Evolutionary conservation across 2,797 vertebrate species (phyloP).

Genomic region (Myotis findleyi): DNA sequence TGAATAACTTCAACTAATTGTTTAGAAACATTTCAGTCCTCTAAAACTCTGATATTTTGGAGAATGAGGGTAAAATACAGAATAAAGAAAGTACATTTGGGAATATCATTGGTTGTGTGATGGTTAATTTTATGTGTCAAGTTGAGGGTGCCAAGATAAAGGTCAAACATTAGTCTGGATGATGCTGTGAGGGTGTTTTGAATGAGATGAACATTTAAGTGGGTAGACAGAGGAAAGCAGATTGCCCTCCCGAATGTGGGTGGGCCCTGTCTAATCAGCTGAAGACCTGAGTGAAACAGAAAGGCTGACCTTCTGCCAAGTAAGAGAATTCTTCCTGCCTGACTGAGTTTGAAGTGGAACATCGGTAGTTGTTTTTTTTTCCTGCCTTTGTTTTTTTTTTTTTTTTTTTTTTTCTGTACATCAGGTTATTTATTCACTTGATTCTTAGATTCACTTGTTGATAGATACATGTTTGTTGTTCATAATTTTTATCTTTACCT

Average conservation of each 20-base stretch:
- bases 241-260: neutral
- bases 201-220: neutral
- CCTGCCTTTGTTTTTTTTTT: no score
- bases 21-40: constrained; percentile 8
- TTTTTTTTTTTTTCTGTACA: no score
- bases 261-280: neutral
- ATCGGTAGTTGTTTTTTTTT: neutral
- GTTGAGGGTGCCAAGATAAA: neutral
- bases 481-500: no score
- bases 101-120: neutral
- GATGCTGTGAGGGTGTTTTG: neutral
- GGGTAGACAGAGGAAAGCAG: neutral
- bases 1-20: neutral
- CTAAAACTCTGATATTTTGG: constrained; percentile 9
- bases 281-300: neutral
- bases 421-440: no score
- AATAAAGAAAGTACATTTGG: neutral
- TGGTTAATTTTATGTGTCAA: neutral
- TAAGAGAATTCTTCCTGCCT: neutral
- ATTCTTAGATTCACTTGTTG: no score
- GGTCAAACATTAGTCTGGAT: neutral
- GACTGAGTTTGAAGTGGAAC: neutral
- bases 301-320: neutral
- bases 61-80: neutral
- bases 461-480: no score